Conservation (phyloP, 2,797 vertebrate species). For the Alectoris magna region DNA sequence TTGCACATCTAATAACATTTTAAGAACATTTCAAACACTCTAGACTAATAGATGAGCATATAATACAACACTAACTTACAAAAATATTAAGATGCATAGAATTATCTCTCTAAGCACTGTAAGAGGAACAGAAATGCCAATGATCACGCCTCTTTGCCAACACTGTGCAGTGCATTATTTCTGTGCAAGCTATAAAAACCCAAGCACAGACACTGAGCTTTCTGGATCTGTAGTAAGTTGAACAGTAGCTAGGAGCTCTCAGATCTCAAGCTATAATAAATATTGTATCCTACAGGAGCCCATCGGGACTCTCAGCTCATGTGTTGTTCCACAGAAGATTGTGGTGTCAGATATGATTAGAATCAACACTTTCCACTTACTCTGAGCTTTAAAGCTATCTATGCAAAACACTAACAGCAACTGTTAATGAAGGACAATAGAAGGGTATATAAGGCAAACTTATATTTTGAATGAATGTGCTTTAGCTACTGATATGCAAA, state of each 20-base stretch:
- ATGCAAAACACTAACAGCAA: slow-evolving; percentile 61
- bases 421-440: slow-evolving; percentile 37
- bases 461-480: neutral
- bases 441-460: neutral
- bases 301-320: slow-evolving; percentile 74
- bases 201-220: slow-evolving; percentile 47
- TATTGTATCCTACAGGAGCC: slow-evolving; percentile 76
- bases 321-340: slow-evolving; percentile 73
- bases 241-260: slow-evolving; percentile 75
- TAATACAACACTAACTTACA: neutral
- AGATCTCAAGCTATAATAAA: slow-evolving; percentile 80
- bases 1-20: neutral
- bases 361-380: slow-evolving; percentile 77
- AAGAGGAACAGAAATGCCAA: slow-evolving; percentile 40
- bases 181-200: slow-evolving; percentile 62
- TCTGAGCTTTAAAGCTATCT: slow-evolving; percentile 68
- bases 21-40: neutral
- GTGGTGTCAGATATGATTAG: slow-evolving; percentile 80
- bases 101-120: neutral
- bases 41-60: neutral
- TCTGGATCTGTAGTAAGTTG: slow-evolving; percentile 70
- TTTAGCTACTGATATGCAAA: neutral
- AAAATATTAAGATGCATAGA: slow-evolving; percentile 25
- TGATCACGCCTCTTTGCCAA: neutral
- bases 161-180: slow-evolving; percentile 10